Conservation (phyloP, 2,888 invertebrate species). For the Glyphotaelius pellucidus region DNA sequence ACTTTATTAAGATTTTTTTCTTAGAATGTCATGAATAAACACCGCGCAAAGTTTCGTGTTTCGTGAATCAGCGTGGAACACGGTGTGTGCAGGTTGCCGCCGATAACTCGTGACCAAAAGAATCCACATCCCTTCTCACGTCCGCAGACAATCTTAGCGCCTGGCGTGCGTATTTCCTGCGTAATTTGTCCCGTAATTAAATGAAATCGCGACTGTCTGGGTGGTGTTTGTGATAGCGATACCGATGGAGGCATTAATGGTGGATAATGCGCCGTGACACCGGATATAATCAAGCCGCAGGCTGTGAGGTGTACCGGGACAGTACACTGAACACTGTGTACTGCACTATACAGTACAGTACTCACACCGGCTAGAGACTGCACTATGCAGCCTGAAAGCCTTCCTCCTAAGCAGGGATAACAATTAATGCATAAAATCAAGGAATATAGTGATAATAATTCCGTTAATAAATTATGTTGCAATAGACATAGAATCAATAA, state of each 20-base stretch:
- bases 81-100: neutral
- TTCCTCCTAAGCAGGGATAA: neutral
- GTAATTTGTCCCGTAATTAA: slow-evolving; percentile 3
- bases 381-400: neutral
- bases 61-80: no score
- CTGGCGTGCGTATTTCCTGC: neutral
- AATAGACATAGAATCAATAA: neutral
- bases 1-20: no score
- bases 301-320: neutral
- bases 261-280: neutral
- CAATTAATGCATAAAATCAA: neutral
- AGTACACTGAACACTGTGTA: neutral
- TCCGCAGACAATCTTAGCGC: neutral
- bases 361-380: neutral
- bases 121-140: neutral
- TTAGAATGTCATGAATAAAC: no score
- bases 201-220: neutral
- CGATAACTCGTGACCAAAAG: neutral
- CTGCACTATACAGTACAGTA: neutral
- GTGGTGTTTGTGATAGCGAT: neutral
- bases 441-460: neutral
- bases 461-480: neutral
- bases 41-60: no score
- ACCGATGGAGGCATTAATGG: slow-evolving; percentile 2
- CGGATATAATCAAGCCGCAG: slow-evolving; percentile 22